Conservation (phyloP, 2,797 vertebrate species). For the Rhinatrema bivittatum region DNA sequence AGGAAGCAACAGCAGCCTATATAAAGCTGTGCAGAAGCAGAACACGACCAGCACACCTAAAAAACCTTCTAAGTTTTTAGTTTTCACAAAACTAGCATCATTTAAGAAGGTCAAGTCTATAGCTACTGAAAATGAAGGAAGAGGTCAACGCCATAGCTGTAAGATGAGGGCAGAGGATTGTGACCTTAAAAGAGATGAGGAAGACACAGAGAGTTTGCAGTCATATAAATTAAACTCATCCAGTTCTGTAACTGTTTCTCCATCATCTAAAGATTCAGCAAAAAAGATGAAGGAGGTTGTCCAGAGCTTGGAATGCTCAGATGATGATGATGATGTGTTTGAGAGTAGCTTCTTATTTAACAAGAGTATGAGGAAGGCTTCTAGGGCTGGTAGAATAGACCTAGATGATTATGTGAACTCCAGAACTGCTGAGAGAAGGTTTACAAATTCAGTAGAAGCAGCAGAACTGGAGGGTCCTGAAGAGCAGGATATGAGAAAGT, state of each 20-base stretch:
- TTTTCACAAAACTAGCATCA: slow-evolving; percentile 67
- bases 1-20: slow-evolving; percentile 30
- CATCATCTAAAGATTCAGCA: slow-evolving; percentile 15
- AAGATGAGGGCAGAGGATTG: no score
- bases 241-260: slow-evolving; percentile 6
- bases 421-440: not conserved
- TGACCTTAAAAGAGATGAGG: no score
- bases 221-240: slow-evolving; percentile 25
- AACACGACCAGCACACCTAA: slow-evolving; percentile 24
- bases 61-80: slow-evolving; percentile 50
- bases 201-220: slow-evolving; percentile 28
- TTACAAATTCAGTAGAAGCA: slow-evolving; percentile 10
- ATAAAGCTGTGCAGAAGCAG: slow-evolving; percentile 50
- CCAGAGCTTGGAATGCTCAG: slow-evolving; percentile 39
- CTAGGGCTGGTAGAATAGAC: slow-evolving; percentile 23
- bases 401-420: slow-evolving; percentile 15
- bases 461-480: slow-evolving; percentile 24
- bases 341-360: slow-evolving; percentile 33
- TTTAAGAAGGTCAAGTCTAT: slow-evolving; percentile 43
- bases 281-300: slow-evolving; percentile 13
- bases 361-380: slow-evolving; percentile 40
- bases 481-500: slow-evolving; percentile 18
- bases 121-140: slow-evolving; percentile 20
- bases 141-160: slow-evolving; percentile 5
- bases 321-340: slow-evolving; percentile 53